Percentiles rank a stretch among this genome's conserved stretches.
phyloP scores from a whole-genome alignment of 2,113 vertebrate species.

The Bubo scandiacus region DNA sequence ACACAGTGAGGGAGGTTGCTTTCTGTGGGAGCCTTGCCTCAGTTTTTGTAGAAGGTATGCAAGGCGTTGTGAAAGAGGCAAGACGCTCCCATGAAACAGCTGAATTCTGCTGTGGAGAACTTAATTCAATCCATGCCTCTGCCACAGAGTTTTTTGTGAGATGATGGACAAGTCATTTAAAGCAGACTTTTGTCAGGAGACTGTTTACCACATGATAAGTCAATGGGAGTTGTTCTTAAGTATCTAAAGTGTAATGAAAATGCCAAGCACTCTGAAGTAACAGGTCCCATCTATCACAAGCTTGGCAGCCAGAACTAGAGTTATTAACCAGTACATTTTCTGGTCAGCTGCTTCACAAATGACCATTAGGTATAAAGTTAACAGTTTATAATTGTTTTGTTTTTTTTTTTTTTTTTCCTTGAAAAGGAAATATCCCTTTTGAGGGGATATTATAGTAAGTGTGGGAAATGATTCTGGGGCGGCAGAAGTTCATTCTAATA shows the following conservation, averaged over 20 bases:
- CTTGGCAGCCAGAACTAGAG: background rate
- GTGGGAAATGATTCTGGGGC: background rate
- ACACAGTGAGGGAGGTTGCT: background rate
- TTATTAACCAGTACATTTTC: slow-evolving; percentile 13
- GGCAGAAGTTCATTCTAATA: background rate
- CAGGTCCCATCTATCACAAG: background rate
- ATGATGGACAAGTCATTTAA: slow-evolving; percentile 8
- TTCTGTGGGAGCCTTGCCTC: background rate
- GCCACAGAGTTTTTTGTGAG: background rate
- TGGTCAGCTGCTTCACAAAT: background rate
- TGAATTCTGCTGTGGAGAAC: background rate
- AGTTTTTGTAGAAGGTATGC: background rate
- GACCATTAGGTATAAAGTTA: background rate
- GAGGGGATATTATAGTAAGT: background rate
- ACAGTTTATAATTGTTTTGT: background rate
- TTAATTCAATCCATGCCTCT: background rate
- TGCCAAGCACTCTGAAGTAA: background rate
- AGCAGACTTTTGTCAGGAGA: background rate
- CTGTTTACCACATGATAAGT: background rate
- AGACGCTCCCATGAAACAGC: background rate
- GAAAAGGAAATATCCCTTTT: background rate
- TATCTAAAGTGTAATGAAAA: background rate
- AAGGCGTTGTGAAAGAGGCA: background rate
- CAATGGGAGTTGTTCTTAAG: background rate
- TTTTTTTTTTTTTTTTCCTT: background rate